These are phyloP conservation scores for Zaprionus vittiger DNA, from an alignment of 1,140 invertebrate species.

Conservation along the genomic window DNA sequence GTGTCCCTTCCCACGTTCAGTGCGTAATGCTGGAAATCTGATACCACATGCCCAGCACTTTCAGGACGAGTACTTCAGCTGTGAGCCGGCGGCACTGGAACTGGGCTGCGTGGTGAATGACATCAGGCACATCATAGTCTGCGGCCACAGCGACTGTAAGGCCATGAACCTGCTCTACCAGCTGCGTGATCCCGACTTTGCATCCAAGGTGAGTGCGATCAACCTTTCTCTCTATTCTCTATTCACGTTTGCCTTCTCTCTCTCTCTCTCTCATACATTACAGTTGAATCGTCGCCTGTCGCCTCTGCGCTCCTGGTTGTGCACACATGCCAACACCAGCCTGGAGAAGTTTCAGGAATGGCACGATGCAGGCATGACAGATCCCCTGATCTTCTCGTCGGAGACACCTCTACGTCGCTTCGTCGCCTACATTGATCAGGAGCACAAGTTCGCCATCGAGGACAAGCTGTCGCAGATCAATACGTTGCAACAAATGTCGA, in stretches of 20 bases:
- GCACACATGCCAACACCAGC: constrained; percentile 92
- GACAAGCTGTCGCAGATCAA: constrained; percentile 98
- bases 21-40: constrained; percentile 97
- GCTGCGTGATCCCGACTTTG: constrained; percentile 91
- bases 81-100: constrained; percentile 97
- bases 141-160: constrained; percentile 99
- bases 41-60: constrained; percentile 96
- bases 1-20: constrained; percentile 84
- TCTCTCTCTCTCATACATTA: neutral
- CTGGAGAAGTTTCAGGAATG: constrained; percentile 93
- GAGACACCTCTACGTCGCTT: constrained; percentile 94
- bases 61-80: constrained; percentile 93
- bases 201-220: constrained; percentile 87
- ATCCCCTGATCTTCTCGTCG: constrained; percentile 92
- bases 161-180: constrained; percentile 97
- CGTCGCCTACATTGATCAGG: constrained; percentile 97
- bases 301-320: constrained; percentile 96
- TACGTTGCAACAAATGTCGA: constrained; percentile 96
- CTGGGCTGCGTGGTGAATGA: constrained; percentile 96
- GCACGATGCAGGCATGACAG: constrained; percentile 86
- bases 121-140: constrained; percentile 96
- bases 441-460: constrained; percentile 93
- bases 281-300: constrained; percentile 92
- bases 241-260: neutral
- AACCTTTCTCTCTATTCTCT: neutral